These are phyloP conservation scores for Hydrolagus colliei DNA, from an alignment of 2,797 vertebrate species.

Conservation along the genomic window DNA sequence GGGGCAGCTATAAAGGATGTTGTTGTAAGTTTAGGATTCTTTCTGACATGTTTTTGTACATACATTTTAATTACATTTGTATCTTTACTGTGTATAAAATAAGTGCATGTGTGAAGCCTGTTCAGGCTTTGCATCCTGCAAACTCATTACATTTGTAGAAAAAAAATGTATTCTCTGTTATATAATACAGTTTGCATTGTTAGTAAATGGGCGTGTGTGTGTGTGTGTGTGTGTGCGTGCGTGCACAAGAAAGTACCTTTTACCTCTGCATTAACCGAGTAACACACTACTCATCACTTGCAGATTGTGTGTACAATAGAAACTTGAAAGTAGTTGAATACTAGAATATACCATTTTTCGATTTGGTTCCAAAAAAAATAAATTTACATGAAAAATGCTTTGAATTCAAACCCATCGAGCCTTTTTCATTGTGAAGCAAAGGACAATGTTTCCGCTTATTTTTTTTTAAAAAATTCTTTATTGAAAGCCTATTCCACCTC, in stretches of 20 bases:
- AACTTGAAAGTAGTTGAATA: conserved; percentile 28
- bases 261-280: conserved; percentile 27
- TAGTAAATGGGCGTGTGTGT: conserved; percentile 28
- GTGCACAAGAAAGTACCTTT: conserved; percentile 13
- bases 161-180: conserved; percentile 28
- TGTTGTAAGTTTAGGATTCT: conserved; percentile 32
- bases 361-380: conserved; percentile 16
- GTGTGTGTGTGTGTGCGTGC: conserved; percentile 21
- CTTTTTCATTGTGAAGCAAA: conserved; percentile 16
- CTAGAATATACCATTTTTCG: conserved; percentile 8
- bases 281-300: conserved; percentile 15
- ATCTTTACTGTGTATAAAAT: conserved; percentile 32
- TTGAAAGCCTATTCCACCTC: not conserved
- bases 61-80: conserved; percentile 33
- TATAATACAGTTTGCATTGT: conserved; percentile 32
- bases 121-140: conserved; percentile 27
- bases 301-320: conserved; percentile 8
- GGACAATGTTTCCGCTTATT: not conserved
- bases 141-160: conserved; percentile 30
- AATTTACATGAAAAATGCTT: conserved; percentile 21
- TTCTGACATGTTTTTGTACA: conserved; percentile 30
- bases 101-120: conserved; percentile 29
- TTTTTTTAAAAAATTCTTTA: no score
- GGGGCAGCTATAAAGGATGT: conserved; percentile 31
- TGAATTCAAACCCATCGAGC: not conserved